phyloP scores from a whole-genome alignment of 2,888 invertebrate species.

The Caenorhabditis sp. region DNA sequence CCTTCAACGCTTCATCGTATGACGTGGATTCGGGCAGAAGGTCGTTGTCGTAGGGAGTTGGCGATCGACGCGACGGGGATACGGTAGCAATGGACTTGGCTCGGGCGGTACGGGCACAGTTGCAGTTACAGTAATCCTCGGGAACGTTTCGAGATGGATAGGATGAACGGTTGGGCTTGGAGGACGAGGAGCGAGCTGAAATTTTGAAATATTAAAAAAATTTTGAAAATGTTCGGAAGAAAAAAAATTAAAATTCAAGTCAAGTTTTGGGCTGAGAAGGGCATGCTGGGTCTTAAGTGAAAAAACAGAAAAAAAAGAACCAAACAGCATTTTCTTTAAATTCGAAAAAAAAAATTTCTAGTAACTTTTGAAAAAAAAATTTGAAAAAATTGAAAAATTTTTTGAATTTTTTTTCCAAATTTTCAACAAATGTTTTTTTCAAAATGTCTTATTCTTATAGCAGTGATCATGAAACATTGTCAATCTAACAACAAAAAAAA shows the following conservation, averaged over 20 bases:
- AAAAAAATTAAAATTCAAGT: not conserved
- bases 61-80: constrained; percentile 14
- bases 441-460: not conserved
- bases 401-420: too few species aligned
- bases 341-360: too few species aligned
- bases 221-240: not conserved
- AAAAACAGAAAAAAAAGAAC: too few species aligned
- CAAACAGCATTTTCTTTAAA: too few species aligned
- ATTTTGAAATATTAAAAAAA: too few species aligned
- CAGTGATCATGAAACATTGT: too few species aligned
- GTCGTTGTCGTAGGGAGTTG: constrained; percentile 66
- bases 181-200: constrained; percentile 62
- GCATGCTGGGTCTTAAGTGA: too few species aligned
- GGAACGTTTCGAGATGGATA: constrained; percentile 60
- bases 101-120: constrained; percentile 21
- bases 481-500: too few species aligned
- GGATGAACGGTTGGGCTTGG: constrained; percentile 54
- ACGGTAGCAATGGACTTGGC: constrained; percentile 46
- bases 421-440: not conserved
- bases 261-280: too few species aligned
- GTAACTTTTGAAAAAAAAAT: not conserved
- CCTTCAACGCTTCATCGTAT: constrained; percentile 70
- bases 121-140: constrained; percentile 31
- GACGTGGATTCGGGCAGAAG: constrained; percentile 65
- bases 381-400: not conserved